A percentile compares a stretch with the other conserved stretches of the same genome.
Evolutionary conservation across 2,797 vertebrate species (phyloP).

Genomic region (Macrochelys suwanniensis): DNA sequence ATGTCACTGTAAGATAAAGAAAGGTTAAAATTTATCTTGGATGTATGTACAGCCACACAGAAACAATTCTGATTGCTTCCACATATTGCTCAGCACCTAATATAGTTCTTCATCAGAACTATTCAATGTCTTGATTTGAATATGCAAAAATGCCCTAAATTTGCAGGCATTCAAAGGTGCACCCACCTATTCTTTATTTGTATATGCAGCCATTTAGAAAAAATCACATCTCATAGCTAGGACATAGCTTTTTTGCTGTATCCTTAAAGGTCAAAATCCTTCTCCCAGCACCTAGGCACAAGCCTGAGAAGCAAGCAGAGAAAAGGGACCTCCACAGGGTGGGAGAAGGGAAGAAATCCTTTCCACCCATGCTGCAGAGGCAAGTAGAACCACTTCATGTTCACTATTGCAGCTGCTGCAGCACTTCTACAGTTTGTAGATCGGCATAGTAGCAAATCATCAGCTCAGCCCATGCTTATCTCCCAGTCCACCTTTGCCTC

Average conservation of each 20-base stretch:
- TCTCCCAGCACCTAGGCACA: not conserved
- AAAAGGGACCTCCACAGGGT: not conserved
- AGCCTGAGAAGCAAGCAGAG: not conserved
- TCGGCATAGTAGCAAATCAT: not conserved
- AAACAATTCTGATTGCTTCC: not conserved
- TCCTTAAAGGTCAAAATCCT: not conserved
- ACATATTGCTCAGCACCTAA: not conserved
- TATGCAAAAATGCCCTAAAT: not conserved
- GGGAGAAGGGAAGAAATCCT: not conserved
- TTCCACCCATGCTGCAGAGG: not conserved
- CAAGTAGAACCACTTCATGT: not conserved
- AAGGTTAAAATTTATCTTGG: constrained; percentile 26
- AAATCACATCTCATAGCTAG: not conserved
- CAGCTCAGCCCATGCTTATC: not conserved
- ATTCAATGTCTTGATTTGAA: not conserved
- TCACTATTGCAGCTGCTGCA: not conserved
- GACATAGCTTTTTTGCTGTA: not conserved
- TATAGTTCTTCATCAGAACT: not conserved
- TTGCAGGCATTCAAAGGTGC: not conserved
- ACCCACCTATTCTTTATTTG: not conserved
- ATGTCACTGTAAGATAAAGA: constrained; percentile 81
- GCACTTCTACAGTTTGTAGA: not conserved
- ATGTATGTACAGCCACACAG: constrained; percentile 3
- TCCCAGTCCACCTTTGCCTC: not conserved
- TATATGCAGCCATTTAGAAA: not conserved